phyloP scores from a whole-genome alignment of 2,113 vertebrate genomes.

The Rostratula benghalensis region DNA sequence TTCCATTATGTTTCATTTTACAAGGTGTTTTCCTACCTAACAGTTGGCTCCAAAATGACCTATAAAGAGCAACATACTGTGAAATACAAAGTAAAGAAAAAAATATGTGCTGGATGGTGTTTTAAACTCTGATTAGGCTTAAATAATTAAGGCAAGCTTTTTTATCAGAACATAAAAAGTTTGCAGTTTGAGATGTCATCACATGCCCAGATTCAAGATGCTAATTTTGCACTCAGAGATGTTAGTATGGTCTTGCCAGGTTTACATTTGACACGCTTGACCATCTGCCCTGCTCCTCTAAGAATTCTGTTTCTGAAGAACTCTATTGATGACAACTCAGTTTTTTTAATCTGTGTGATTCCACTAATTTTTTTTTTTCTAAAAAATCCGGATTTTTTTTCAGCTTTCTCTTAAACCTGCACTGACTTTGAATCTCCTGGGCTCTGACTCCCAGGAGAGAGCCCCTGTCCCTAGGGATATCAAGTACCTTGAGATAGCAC shows the following conservation, averaged over 20 bases:
- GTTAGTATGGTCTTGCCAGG: background rate
- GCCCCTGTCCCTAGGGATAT: background rate
- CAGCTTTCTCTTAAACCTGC: background rate
- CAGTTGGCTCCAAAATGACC: background rate
- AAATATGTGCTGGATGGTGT: background rate
- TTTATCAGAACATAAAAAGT: background rate
- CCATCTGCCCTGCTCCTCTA: background rate
- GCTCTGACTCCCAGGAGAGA: background rate
- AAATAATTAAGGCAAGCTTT: background rate
- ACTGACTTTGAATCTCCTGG: background rate
- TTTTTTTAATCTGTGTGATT: background rate
- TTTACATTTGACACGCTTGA: background rate
- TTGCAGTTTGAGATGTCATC: background rate
- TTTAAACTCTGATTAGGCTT: background rate
- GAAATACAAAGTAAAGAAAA: background rate
- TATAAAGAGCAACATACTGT: background rate
- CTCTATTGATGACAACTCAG: background rate
- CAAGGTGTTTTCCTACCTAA: background rate
- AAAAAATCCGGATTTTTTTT: no score
- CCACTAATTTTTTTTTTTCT: background rate
- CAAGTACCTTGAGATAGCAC: background rate
- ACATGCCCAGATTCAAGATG: background rate
- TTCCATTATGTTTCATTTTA: background rate
- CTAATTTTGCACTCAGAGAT: background rate
- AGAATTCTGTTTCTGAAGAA: background rate